Conservation (phyloP, 2,888 invertebrate species). For the Lepeophtheirus nordmannii region DNA sequence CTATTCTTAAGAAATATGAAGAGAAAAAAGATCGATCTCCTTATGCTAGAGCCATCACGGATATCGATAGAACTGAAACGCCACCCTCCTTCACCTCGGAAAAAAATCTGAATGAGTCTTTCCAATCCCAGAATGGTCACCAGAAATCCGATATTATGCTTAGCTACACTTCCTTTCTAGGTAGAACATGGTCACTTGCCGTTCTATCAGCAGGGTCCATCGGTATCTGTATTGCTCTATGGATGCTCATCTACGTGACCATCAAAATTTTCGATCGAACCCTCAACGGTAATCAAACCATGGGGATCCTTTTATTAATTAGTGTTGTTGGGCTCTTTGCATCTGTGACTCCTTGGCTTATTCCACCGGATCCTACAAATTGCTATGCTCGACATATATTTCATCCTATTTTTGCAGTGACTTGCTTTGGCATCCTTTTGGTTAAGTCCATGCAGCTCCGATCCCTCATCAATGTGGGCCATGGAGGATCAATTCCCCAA, state of each 20-base stretch:
- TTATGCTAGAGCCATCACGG: constrained; percentile 3
- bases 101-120: background rate
- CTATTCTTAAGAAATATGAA: constrained; percentile 7
- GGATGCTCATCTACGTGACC: constrained; percentile 33
- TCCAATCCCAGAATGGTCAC: background rate
- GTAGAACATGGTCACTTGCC: constrained; percentile 32
- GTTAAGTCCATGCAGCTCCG: constrained; percentile 35
- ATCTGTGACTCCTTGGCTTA: constrained; percentile 32
- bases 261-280: constrained; percentile 34
- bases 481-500: constrained; percentile 31
- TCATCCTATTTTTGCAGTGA: constrained; percentile 32
- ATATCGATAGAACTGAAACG: background rate
- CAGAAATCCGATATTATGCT: background rate
- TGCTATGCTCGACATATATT: constrained; percentile 32
- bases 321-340: constrained; percentile 32
- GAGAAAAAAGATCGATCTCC: constrained; percentile 6
- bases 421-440: constrained; percentile 34
- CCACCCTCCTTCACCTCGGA: background rate
- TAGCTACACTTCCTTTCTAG: constrained; percentile 26
- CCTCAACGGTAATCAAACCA: constrained; percentile 29
- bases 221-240: constrained; percentile 32
- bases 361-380: constrained; percentile 31
- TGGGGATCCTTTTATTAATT: constrained; percentile 32
- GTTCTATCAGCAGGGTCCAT: constrained; percentile 32
- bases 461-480: constrained; percentile 33